A percentile compares a stretch with the other conserved stretches of the same genome.
phyloP scores from a whole-genome alignment of 2,797 vertebrate species.

The Pelodytes ibericus region DNA sequence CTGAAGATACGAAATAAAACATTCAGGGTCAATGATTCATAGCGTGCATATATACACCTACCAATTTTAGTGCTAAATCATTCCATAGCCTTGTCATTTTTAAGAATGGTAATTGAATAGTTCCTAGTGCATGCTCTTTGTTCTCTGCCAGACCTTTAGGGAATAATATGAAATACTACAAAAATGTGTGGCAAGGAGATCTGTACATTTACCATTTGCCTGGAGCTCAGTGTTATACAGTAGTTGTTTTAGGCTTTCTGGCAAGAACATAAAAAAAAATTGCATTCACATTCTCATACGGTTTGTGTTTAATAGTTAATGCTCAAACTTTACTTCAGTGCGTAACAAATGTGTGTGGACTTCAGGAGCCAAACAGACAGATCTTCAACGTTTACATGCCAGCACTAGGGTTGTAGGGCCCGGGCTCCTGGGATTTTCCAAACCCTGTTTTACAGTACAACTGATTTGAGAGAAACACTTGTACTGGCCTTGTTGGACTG shows the following conservation, averaged over 20 bases:
- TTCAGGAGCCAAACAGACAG: too few relatives aligned
- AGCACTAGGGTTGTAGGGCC: too few relatives aligned
- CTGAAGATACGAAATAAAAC: conserved; percentile 21
- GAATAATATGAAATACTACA: conserved; percentile 32
- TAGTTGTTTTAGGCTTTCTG: conserved; percentile 1
- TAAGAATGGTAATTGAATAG: conserved; percentile 43
- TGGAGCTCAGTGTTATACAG: conserved; percentile 31
- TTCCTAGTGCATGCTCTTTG: conserved; percentile 15
- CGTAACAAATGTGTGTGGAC: too few relatives aligned
- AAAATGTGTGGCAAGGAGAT: conserved; percentile 13
- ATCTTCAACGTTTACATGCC: too few relatives aligned
- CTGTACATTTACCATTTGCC: conserved; percentile 37
- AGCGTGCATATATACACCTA: conserved; percentile 32
- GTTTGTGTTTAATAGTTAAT: too few relatives aligned
- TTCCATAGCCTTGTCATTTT: conserved; percentile 30
- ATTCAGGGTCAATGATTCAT: conserved; percentile 33
- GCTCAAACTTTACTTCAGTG: too few relatives aligned
- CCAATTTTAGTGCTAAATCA: conserved; percentile 49
- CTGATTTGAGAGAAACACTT: too few relatives aligned
- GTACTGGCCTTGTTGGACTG: too few relatives aligned
- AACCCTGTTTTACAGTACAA: too few relatives aligned
- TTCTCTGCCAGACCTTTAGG: conserved; percentile 17
- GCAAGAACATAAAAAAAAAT: background rate
- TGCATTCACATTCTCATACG: too few relatives aligned
- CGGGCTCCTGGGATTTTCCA: too few relatives aligned